phyloP scores from a whole-genome alignment of 2,113 vertebrate genomes.

The Catharus fuscescens region DNA sequence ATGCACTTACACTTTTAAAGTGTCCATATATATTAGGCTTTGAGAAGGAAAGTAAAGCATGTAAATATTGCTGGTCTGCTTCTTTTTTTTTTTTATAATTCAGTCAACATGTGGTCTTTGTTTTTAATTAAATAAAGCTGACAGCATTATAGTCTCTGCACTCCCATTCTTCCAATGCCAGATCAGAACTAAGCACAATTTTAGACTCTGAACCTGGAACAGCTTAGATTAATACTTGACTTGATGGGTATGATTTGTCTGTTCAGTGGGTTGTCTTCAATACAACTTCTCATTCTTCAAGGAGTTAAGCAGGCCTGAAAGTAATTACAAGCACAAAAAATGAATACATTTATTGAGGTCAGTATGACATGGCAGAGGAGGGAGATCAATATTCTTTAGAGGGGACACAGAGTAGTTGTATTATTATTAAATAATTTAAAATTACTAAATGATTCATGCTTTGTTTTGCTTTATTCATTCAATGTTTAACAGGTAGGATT shows the following conservation, averaged over 20 bases:
- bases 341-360: constrained; percentile 13
- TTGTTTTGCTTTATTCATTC: constrained; percentile 33
- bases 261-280: not conserved
- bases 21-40: not conserved
- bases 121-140: constrained; percentile 42
- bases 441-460: constrained; percentile 39
- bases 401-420: not conserved
- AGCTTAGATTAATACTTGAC: not conserved
- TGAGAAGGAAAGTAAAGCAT: not conserved
- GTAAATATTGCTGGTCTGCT: not conserved
- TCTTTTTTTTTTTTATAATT: not conserved
- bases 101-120: constrained; percentile 11
- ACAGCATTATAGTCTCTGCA: not conserved
- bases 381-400: constrained; percentile 32
- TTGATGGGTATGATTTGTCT: not conserved
- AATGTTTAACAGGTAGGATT: constrained; percentile 20
- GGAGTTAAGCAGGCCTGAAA: not conserved
- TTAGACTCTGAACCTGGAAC: constrained; percentile 9
- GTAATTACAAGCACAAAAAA: constrained; percentile 31
- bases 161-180: not conserved
- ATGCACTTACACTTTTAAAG: not conserved
- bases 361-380: not conserved
- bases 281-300: not conserved
- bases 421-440: constrained; percentile 64
- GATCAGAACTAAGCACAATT: not conserved